phyloP scores from a whole-genome alignment of 2,113 vertebrate species.

The Oceanodroma tethys region DNA sequence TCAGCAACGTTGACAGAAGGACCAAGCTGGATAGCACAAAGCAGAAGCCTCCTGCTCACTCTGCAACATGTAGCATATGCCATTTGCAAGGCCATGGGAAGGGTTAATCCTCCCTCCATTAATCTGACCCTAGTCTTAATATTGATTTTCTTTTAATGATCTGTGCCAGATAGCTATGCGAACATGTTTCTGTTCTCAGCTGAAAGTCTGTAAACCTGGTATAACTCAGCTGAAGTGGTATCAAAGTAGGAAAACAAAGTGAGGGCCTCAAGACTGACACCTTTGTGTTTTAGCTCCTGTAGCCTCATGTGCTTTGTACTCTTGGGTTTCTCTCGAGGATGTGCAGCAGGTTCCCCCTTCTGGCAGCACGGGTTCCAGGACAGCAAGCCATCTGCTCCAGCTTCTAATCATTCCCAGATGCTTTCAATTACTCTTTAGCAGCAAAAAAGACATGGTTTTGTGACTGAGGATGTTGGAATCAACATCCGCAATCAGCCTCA shows the following conservation, averaged over 20 bases:
- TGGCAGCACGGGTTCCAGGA: background rate
- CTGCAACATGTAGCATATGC: fast-evolving
- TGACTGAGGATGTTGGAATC: background rate
- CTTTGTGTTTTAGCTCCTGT: background rate
- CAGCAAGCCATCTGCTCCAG: background rate
- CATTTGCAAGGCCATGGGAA: background rate
- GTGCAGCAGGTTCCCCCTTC: constrained; percentile 30
- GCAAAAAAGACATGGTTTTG: background rate
- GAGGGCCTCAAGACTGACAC: fast-evolving
- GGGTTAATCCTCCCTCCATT: background rate
- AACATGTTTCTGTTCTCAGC: background rate
- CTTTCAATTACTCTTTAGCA: background rate
- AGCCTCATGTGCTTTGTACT: fast-evolving
- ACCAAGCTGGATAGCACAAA: background rate
- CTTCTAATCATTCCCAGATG: background rate
- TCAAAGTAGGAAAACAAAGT: background rate
- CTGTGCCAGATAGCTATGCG: fast-evolving
- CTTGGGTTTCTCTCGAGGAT: background rate
- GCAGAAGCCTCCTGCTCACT: background rate
- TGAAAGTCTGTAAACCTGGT: background rate
- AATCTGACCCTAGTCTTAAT: background rate
- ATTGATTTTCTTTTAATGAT: background rate
- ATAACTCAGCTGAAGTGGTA: background rate
- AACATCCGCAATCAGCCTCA: background rate
- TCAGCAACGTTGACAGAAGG: no score